phyloP scores from a whole-genome alignment of 37 sponge, comb jelly and placozoan species.

The Haliclona indistincta region DNA sequence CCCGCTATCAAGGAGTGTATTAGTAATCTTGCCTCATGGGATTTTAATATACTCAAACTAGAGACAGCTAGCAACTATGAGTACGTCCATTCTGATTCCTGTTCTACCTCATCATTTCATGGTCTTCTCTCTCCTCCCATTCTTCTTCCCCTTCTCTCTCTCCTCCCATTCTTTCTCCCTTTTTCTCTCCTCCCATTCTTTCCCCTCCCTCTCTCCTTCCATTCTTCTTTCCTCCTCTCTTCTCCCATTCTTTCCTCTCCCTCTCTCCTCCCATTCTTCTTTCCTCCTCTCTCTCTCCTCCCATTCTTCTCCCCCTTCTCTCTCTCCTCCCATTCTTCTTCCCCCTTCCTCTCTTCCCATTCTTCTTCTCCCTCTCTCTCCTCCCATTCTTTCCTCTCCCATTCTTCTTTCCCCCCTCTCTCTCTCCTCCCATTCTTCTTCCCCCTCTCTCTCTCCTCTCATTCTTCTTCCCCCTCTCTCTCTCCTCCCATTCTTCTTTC shows the following conservation, averaged over 20 bases:
- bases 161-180: too few relatives aligned
- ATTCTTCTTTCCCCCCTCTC: background rate
- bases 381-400: background rate
- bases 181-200: background rate
- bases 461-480: background rate
- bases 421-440: background rate
- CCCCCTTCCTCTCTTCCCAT: background rate
- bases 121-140: background rate
- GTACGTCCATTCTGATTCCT: slow-evolving; percentile 27
- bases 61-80: slow-evolving; percentile 47
- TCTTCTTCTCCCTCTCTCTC: background rate
- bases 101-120: background rate
- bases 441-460: background rate
- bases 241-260: background rate
- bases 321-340: too few relatives aligned
- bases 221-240: background rate
- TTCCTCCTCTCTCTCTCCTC: too few relatives aligned
- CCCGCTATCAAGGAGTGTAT: slow-evolving; percentile 43
- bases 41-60: slow-evolving; percentile 75
- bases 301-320: background rate
- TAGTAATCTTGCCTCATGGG: slow-evolving; percentile 52
- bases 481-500: too few relatives aligned
- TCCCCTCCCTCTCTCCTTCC: background rate
- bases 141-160: background rate
- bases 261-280: background rate